These are phyloP conservation scores for Latrodectus geometricus DNA, from an alignment of 1,140 invertebrate genomes.

Conservation along the genomic window DNA sequence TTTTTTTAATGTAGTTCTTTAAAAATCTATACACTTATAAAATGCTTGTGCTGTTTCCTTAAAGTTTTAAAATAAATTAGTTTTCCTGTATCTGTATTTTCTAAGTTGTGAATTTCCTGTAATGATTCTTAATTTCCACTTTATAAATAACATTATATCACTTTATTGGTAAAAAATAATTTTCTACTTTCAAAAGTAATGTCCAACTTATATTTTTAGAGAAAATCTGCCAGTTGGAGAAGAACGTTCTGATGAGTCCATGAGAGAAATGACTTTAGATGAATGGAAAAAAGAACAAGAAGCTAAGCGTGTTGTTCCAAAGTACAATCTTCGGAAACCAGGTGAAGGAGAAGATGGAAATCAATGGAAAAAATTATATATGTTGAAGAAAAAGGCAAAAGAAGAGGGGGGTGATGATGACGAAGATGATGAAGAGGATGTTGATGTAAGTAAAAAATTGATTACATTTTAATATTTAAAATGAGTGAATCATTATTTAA, in stretches of 20 bases:
- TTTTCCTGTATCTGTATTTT: neutral
- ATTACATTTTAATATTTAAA: too few relatives aligned
- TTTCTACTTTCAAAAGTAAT: too few relatives aligned
- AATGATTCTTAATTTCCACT: neutral
- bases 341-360: conserved; percentile 90
- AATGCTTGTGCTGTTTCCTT: too few relatives aligned
- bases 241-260: conserved; percentile 64
- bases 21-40: too few relatives aligned
- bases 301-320: conserved; percentile 75
- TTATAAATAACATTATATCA: too few relatives aligned
- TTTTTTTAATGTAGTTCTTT: too few relatives aligned
- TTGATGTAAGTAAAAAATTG: conserved; percentile 22
- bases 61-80: too few relatives aligned
- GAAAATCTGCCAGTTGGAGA: conserved; percentile 61
- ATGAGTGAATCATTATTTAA: too few relatives aligned
- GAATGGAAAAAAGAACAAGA: conserved; percentile 87
- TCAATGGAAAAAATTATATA: conserved; percentile 93
- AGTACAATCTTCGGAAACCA: conserved; percentile 90
- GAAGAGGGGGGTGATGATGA: conserved; percentile 74
- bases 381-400: conserved; percentile 83
- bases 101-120: neutral
- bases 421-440: conserved; percentile 71
- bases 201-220: conserved; percentile 2
- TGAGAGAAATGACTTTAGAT: conserved; percentile 81
- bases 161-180: too few relatives aligned